Evolutionary conservation across 2,113 vertebrate species (phyloP), one percentile per base, ranked within the genome.

Genomic region (Ophthalmolycus amberensis): DNA sequence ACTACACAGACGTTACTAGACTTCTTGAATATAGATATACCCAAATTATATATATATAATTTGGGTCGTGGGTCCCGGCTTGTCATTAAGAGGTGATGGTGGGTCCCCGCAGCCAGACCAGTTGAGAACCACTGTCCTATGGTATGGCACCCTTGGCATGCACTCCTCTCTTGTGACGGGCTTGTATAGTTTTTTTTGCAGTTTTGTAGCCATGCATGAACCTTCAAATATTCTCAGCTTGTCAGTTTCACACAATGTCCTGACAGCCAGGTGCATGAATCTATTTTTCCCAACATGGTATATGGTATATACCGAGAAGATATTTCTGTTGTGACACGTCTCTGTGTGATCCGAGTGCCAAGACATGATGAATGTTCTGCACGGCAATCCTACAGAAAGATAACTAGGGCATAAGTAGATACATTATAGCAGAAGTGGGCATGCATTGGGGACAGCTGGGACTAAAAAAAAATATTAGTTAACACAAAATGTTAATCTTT

Each of bases 211-310:
- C 37, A n/a, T 66, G 77, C 65, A 81, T 75, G 83, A 86, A 77
- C 60, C 75, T 78, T 85, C 1, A 77, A 86, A 81, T 75, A 77
- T 85, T 75, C 29, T 54, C 73, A 50, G 25, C 71, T 88, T 85
- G 82, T 90, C 88, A 83, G 79, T 87, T 84, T 76, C 80, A 90
- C 80, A 66, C 82, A 65, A 10, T 2, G 75, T 71, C 67, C 81
- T 9, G 38, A 48, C 42, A 68, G 77, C 82, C 60, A 50, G 72
- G 83, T 66, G 50, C 73, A 20, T 42, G 18, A 48, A 79, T 48
- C 32, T 5, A 62, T 82, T 88, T 80, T 44, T 34, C 54, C 14
- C 46, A 29, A 76, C 72, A 65, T 18, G 75, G 20, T 76, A 29
- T 29, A 75, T 60, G 75, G 20, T 76, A 29, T 29, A 75, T 60